Evolutionary conservation across 2,888 invertebrate species (phyloP).

Genomic region (Hirudinaria manillensis): DNA sequence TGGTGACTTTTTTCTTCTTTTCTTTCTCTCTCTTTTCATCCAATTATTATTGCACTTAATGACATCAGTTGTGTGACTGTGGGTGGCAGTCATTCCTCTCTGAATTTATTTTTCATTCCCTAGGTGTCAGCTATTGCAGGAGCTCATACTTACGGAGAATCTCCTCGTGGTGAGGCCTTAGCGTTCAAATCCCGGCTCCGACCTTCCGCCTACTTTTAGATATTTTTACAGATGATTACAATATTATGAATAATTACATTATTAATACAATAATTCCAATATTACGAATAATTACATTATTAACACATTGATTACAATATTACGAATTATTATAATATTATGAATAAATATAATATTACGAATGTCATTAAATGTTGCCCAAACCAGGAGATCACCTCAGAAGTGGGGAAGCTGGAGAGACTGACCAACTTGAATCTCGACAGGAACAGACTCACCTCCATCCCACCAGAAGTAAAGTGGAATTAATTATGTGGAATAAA

Average conservation of each 20-base stretch:
- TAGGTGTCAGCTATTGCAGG: constrained; percentile 85
- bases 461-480: constrained; percentile 73
- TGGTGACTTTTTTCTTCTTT: constrained; percentile 36
- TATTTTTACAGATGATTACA: too few relatives aligned
- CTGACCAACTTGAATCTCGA: constrained; percentile 94
- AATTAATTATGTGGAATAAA: not conserved
- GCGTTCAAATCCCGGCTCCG: too few relatives aligned
- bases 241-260: too few relatives aligned
- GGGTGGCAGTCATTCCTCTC: not conserved
- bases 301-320: not conserved
- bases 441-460: constrained; percentile 77
- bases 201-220: too few relatives aligned
- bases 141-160: constrained; percentile 94
- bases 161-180: constrained; percentile 64
- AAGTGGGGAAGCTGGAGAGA: constrained; percentile 82
- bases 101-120: constrained; percentile 27
- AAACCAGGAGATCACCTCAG: constrained; percentile 70
- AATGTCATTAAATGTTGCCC: not conserved
- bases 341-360: too few relatives aligned
- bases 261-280: not conserved
- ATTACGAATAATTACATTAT: not conserved
- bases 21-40: not conserved
- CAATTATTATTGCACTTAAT: not conserved
- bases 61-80: not conserved
- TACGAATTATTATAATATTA: too few relatives aligned